Evolutionary conservation across 2,888 invertebrate species (phyloP), one percentile per base, ranked within the genome.

Genomic region (Tachina grossa): DNA sequence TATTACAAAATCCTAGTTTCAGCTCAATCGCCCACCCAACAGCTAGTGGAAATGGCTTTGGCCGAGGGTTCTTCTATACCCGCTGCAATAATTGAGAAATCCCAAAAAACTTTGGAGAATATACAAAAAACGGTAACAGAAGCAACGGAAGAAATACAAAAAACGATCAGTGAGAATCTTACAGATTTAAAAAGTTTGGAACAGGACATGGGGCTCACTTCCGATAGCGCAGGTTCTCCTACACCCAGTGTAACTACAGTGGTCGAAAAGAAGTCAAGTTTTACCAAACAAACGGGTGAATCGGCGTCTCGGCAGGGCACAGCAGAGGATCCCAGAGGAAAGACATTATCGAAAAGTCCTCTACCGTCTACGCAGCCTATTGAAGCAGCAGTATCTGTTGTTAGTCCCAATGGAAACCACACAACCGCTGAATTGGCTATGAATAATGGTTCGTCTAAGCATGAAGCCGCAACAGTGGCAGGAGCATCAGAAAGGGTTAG

Each of bases 1-100:
- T 13, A 11, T 9, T 53, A 22, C 19, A 49, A 11, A 16, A 9
- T 5, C 2, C 39, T 19, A 51, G 16, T 84, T 69, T 43, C 13
- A 80, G 77, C 71, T 22, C 16, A 75, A 3, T 71, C 93, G 51
- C 94, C 94, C 9, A 94, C 94, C 4, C 94, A 94, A 87, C 94
- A 94, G 89, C 87, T 94, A 81, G 75, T 85, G 68, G 88, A 86
- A 74, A 79, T 86, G 57, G 87, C 80, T 22, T 55, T 61, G 47
- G 51, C 51, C 19, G 78, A 81, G 41, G 84, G 83, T 41, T 55
- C 74, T 9, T 78, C 81, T 1, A 55, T 84, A 55, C 87, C 87
- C 0, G 85, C 87, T 10, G 85, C 84, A 16, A 92, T 92, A 82
- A 86, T 92, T 41, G 92, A 91, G 78, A 91, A 91, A 83, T 91